Evolutionary conservation across 1,140 invertebrate species (phyloP), one percentile per base, ranked within the genome.

Genomic region (Bombus pascuorum): DNA sequence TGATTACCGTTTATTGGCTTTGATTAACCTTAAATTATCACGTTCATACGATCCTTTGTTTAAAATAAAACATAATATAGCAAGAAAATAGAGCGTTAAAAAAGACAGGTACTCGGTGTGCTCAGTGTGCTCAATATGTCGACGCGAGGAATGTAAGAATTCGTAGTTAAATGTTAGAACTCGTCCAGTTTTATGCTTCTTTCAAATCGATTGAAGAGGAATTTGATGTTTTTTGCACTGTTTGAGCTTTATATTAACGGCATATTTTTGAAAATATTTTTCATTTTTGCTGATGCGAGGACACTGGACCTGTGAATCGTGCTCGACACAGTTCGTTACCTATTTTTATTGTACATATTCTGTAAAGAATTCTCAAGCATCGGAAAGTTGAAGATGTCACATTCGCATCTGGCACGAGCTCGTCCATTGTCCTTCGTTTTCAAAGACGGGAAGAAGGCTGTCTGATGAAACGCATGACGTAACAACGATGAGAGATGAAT

Each of bases 401-500:
- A 2, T 53, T 53, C 47, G 47, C 47, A 53, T 22, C 6, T 22
- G 5, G 22, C 25, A 9, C 25, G 18, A 25, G 25, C 68, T 12
- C 28, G 47, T 65, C 59, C 86, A 68, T 66, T 79, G 65, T 76
- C 65, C 77, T n/a, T 34, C 65, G 53, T 37, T 57, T 66, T 47
- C 53, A 42, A 86, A 62, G 28, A 44, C 6, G 32, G 42, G 22
- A 39, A 62, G 44, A 44, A 39, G 70, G 34, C 53, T 9, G 71
- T 53, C 34, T n/a, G 72, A 62, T 53, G 68, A 66, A 74, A 37
- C 65, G 62, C 44, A 83, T 77, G 76, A 47, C 65, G 57, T 81
- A 78, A 90, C 82, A 68, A 44, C 71, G 83, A 73, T 37, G 74
- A n/a, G 47, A 57, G 57, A 65, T 72, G 68, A 81, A 89, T 87